Conservation (phyloP, 1,140 invertebrate species). For the Solenopsis fugax region DNA sequence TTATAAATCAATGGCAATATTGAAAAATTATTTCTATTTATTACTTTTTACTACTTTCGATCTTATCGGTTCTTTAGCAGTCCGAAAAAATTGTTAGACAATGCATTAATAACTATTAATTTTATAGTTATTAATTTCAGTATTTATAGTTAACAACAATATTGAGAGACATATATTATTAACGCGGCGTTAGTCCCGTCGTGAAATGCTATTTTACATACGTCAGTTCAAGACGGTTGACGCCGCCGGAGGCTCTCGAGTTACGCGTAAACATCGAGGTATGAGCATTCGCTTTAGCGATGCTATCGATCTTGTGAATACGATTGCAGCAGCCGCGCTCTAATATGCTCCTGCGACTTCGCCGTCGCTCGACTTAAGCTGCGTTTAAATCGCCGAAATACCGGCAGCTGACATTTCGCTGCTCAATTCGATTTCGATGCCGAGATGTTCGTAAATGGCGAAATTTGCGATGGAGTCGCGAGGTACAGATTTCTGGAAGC, state of each 20-base stretch:
- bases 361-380: constrained; percentile 16
- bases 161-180: background rate
- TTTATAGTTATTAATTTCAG: no score
- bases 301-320: constrained; percentile 43
- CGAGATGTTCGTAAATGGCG: background rate
- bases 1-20: background rate
- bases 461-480: background rate
- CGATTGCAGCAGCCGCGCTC: constrained; percentile 16
- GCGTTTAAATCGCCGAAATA: constrained; percentile 43
- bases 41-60: background rate
- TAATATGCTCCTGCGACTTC: constrained; percentile 29
- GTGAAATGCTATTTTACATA: background rate
- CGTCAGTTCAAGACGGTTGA: background rate
- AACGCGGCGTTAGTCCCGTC: background rate
- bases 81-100: background rate
- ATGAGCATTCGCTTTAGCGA: background rate
- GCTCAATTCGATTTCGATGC: background rate
- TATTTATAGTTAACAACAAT: background rate
- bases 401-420: constrained; percentile 30
- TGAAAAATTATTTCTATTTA: background rate
- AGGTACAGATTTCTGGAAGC: background rate
- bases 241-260: background rate
- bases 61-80: background rate
- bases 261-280: constrained; percentile 13
- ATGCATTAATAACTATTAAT: no score